Evolutionary conservation across 2,888 invertebrate species (phyloP).

Genomic region (Pammene fasciana): DNA sequence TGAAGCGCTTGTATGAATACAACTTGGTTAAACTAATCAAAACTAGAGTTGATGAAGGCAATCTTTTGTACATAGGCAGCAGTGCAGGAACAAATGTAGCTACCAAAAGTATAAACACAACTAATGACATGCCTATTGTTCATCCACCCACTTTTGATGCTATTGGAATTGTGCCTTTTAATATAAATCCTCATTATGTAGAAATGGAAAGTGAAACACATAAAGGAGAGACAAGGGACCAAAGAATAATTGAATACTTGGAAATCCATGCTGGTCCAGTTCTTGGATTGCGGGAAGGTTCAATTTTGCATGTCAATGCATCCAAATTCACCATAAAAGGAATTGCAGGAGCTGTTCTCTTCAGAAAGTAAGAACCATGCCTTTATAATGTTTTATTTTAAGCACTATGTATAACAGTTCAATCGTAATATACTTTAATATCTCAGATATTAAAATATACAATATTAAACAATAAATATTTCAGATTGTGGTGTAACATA

Average conservation of each 20-base stretch:
- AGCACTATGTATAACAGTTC: neutral
- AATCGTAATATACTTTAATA: too few relatives aligned
- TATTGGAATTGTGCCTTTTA: slow-evolving; percentile 89
- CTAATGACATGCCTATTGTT: slow-evolving; percentile 95
- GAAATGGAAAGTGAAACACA: slow-evolving; percentile 85
- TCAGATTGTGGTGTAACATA: too few relatives aligned
- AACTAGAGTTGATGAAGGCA: slow-evolving; percentile 84
- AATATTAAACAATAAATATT: too few relatives aligned
- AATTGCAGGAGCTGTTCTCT: slow-evolving; percentile 85
- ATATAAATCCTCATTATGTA: slow-evolving; percentile 93
- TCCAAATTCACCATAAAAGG: slow-evolving; percentile 85
- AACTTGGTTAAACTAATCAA: slow-evolving; percentile 85
- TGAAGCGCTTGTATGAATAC: slow-evolving; percentile 87
- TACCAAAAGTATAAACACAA: slow-evolving; percentile 90
- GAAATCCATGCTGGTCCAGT: slow-evolving; percentile 84
- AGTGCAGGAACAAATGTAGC: slow-evolving; percentile 94
- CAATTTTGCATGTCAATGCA: slow-evolving; percentile 85
- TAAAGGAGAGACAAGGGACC: slow-evolving; percentile 91
- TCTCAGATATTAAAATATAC: too few relatives aligned
- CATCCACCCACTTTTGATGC: slow-evolving; percentile 89
- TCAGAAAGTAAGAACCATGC: slow-evolving; percentile 80
- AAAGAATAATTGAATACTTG: slow-evolving; percentile 87
- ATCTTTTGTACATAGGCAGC: slow-evolving; percentile 88
- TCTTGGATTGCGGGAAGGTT: slow-evolving; percentile 89
- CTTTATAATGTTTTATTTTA: neutral